These are phyloP conservation scores for Drosophila chauvacae DNA, from an alignment of 1,140 invertebrate species.

Conservation along the genomic window DNA sequence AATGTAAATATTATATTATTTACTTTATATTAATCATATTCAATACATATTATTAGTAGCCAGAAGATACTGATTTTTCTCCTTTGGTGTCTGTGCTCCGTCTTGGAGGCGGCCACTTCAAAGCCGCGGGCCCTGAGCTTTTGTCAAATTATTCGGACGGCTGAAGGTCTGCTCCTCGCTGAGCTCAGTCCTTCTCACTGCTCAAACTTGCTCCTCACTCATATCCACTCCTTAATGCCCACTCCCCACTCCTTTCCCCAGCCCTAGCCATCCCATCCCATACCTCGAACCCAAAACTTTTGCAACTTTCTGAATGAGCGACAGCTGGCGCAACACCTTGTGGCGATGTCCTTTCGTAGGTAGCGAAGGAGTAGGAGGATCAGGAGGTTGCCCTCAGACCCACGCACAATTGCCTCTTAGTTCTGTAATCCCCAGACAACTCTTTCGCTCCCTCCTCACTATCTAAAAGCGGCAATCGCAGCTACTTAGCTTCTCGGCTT, in stretches of 20 bases:
- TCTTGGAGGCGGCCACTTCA: slow-evolving; percentile 44
- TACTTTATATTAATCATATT: neutral
- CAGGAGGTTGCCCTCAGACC: neutral
- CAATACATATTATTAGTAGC: neutral
- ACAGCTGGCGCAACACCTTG: slow-evolving; percentile 53
- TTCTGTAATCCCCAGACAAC: slow-evolving; percentile 59
- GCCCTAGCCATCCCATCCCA: neutral
- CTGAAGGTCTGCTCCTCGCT: neutral
- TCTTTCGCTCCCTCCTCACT: slow-evolving; percentile 39
- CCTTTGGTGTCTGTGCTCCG: neutral
- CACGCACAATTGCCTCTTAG: slow-evolving; percentile 58
- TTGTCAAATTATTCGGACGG: slow-evolving; percentile 43
- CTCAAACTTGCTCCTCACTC: neutral
- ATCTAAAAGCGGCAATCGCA: slow-evolving; percentile 44
- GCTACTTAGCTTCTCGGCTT: slow-evolving; percentile 73
- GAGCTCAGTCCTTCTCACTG: neutral
- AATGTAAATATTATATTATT: neutral
- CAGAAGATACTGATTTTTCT: neutral
- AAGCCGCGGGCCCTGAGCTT: slow-evolving; percentile 43
- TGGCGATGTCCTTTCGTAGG: neutral
- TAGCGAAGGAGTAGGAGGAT: neutral
- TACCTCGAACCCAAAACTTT: neutral
- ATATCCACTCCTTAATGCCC: neutral
- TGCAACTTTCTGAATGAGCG: slow-evolving; percentile 43
- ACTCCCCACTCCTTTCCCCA: neutral